Base-by-base conservation (phyloP, 2,113 vertebrate genomes). In the Tupaia chinensis region DNA sequence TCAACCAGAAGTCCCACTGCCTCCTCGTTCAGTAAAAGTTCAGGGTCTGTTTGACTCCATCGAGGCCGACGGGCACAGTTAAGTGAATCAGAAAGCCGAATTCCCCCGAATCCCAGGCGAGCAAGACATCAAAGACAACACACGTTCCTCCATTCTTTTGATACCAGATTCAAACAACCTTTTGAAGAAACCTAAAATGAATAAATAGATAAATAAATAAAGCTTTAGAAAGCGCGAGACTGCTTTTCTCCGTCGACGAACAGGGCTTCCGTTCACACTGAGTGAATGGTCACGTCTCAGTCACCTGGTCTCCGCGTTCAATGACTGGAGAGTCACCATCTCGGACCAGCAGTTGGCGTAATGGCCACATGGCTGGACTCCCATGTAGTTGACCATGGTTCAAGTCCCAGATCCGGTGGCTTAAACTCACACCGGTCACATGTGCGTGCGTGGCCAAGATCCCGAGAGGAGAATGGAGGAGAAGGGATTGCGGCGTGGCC, bases 61-160 rank as follows among this genome's bases (percentile, higher is more conserved):
- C 32, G 17, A 53, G 17, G 2, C 15, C 80, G 73, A 84, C 80
- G 29, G 90, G 72, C 86, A 19, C 1, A 77, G 87, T 63, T n/a
- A 53, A 22, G 25, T 63, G n/a, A 79, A 84, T 82, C 91, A 7
- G 88, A 2, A 29, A 72, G 44, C 3, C 32, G 92, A 73, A 93
- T 94, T 79, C 82, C 72, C 60, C 53, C 7, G 91, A 83, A 96
- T 92, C 69, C 74, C 16, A 72, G 69, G 3, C 4, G 6, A 65
- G 77, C 87, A 25, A 0, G 80, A 92, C 60, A 97, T 97, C 54
- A 97, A 98, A 96, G 91, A 12, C 95, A 76, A 6, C 84, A 88
- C 65, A 44, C 0, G 9, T 54, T 56, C 91, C 1, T 65, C 84
- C 10, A 3, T 79, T 53, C 56, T 61, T 91, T 93, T 95, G 92